These are phyloP conservation scores for Spermophilus dauricus DNA, from an alignment of 2,113 vertebrate species.

Conservation along the genomic window DNA sequence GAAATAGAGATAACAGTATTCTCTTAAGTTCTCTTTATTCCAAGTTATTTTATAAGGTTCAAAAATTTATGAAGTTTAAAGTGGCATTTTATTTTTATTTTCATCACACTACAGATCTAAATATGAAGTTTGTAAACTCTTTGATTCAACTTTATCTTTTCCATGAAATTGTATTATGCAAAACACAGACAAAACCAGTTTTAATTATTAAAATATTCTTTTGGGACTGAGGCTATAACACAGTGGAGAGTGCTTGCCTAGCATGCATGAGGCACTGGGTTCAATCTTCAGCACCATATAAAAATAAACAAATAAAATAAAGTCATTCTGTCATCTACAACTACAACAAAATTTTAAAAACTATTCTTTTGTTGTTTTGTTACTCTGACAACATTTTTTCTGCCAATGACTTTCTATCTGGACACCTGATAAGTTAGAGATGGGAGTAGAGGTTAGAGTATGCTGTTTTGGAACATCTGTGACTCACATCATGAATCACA, in stretches of 20 bases:
- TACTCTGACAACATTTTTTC: background rate
- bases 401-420: conserved; percentile 1
- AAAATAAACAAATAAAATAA: too few relatives aligned
- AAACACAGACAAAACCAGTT: background rate
- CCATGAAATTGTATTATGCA: background rate
- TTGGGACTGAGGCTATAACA: background rate
- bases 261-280: too few relatives aligned
- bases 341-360: background rate
- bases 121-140: background rate
- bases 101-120: background rate
- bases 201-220: conserved; percentile 1
- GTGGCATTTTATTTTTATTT: background rate
- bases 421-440: conserved; percentile 65
- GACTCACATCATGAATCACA: conserved; percentile 81
- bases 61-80: background rate
- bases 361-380: background rate
- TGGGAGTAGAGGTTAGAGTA: conserved; percentile 57
- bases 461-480: conserved; percentile 69
- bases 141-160: background rate
- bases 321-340: too few relatives aligned
- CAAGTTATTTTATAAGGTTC: background rate
- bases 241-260: too few relatives aligned
- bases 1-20: background rate
- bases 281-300: too few relatives aligned
- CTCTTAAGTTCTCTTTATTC: background rate